phyloP scores from a whole-genome alignment of 2,888 invertebrate genomes.

The Mimumesa dahlbomi region DNA sequence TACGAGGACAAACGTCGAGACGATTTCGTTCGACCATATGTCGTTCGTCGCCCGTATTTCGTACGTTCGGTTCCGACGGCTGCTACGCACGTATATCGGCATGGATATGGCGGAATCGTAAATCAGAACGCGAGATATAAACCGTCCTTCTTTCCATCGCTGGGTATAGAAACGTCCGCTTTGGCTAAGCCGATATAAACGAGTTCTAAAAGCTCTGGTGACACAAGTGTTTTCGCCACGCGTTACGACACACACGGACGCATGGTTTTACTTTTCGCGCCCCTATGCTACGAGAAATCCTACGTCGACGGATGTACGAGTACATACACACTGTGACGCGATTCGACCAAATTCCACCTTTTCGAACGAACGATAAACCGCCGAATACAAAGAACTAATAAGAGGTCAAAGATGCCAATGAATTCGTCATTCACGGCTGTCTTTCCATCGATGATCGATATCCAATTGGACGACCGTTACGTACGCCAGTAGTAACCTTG shows the following conservation, averaged over 20 bases:
- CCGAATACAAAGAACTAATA: no score
- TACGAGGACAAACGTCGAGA: neutral
- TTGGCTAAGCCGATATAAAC: neutral
- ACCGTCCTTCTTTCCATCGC: no score
- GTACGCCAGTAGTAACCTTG: constrained; percentile 29
- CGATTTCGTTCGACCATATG: constrained; percentile 22
- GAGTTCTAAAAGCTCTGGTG: constrained; percentile 25
- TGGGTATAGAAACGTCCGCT: neutral
- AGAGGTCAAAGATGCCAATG: no score
- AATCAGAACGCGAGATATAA: neutral
- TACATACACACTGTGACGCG: constrained; percentile 2
- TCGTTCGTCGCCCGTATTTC: neutral
- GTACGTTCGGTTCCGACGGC: neutral
- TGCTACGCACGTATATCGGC: no score
- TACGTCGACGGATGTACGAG: constrained; percentile 28
- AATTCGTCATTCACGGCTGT: no score
- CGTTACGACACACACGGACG: constrained; percentile 19
- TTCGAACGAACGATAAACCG: no score
- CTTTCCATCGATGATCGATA: no score
- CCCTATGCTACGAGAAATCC: neutral
- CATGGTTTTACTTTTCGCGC: constrained; percentile 33
- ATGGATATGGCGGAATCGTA: neutral
- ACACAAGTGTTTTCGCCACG: constrained; percentile 48
- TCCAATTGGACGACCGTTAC: no score
- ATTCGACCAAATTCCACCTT: no score